Base-by-base conservation (phyloP, 2,888 invertebrate species). In the Gymnosoma rotundatum region DNA sequence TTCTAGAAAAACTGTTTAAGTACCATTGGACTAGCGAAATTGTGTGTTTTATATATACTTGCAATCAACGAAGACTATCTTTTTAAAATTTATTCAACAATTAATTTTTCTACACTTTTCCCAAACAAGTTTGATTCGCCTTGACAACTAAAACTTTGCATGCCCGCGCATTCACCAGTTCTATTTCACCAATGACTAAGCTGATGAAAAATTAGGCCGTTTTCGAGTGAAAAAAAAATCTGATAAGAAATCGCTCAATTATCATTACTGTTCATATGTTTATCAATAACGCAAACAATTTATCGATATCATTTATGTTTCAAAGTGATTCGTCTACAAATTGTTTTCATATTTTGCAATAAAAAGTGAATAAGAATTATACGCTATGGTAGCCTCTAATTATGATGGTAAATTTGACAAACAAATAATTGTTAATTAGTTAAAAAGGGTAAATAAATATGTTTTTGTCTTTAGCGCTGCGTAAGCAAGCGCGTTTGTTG, bases 401-500 rank as follows among this genome's bases (percentile, higher is more conserved):
- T 91, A 91, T 74, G 91, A 91, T 89, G 91, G 90, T 91, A 88
- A 86, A 42, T 83, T 58, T 38, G 1, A 16, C 14, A 48, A 70
- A 20, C 12, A 45, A 21, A 50, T 58, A 45, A 9, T 58, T 38
- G 21, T 38, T 48, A 10, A 25, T 25, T 63, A 64, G 10, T 20
- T 12, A 16, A 32, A 32, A 12, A 21, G 10, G 14, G n/a, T 48
- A 18, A 48, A 42, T 12, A 42, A 48, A 25, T 54, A 54, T 20
- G 4, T 52, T 52, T 67, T 38, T 38, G 60, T 54, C 21, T 48
- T 7, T 38, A 87, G 98, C 97, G 92, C 93, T 98, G 76, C 94
- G 98, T 72, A 98, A 98, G 92, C 97, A 98, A 92, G 99, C 99
- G 1, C 94, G 99, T 81, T 95, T 96, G 83, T 93, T 99, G 70